Evolutionary conservation across 2,888 invertebrate genomes (phyloP), one percentile per base, ranked within the genome.

Genomic region (Diogma glabrata): DNA sequence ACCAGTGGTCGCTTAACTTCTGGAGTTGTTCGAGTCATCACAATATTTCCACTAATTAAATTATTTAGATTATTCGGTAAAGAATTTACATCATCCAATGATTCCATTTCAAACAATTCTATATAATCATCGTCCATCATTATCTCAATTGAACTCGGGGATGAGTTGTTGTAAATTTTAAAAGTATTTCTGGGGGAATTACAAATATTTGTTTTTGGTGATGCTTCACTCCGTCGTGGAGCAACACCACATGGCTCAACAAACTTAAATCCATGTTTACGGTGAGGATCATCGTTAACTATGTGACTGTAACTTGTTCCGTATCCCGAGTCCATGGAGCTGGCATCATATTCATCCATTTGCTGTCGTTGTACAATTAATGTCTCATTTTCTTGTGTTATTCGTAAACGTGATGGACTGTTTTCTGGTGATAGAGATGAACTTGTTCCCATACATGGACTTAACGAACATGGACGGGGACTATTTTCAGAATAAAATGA

Each of bases 121-220:
- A 78, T 70, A 60, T 79, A 81, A 47, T 78, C 81, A 57, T 82
- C 82, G 63, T 81, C 80, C 61, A 75, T 74, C 61, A 75, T 74
- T 17, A 78, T 78, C 53, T 76, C 76, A 64, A 71, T 69, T 24
- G 78, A 79, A 26, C 73, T 73, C 1, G 73, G 71, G 4, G 75
- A 76, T 17, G 77, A 66, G 54, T 72, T 75, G 38, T 72, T 69
- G 53, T 72, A 72, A 8, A 74, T 63, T 43, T 64, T 63, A 55
- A 69, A 67, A n/a, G 17, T 33, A 12, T 46, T 51, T 54, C 64
- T 65, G 6, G 64, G 61, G 17, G 68, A 61, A 22, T 10, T 38
- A 12, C 10, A 12, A 3, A 45, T 14, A 47, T 45, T 49, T 52
- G 47, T 51, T 30, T 36, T 50, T 8, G 57, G 54, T 20, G 56